phyloP scores from a whole-genome alignment of 1,140 invertebrate species.

The Leptonema lineaticorne region DNA sequence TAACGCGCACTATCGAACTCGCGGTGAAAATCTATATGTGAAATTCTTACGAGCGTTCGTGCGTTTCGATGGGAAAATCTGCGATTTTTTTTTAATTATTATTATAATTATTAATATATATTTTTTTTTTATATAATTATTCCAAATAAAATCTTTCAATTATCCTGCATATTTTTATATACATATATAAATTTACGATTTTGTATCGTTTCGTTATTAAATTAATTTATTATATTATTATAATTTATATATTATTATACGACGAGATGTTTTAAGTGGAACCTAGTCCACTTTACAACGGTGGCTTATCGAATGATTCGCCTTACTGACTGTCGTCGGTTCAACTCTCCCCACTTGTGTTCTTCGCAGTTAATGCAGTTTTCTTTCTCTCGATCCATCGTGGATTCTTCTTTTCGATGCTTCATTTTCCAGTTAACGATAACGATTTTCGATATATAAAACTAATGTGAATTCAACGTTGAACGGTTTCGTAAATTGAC shows the following conservation, averaged over 20 bases:
- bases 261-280: neutral
- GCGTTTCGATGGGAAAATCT: neutral
- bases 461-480: neutral
- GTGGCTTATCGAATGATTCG: neutral
- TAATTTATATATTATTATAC: no score
- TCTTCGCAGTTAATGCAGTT: neutral
- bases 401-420: neutral
- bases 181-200: neutral
- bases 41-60: neutral
- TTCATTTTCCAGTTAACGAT: neutral
- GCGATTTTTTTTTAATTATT: neutral
- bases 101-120: no score
- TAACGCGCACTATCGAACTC: neutral
- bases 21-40: neutral
- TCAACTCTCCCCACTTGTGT: neutral
- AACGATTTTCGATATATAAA: neutral
- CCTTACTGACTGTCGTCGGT: neutral
- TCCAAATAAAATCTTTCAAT: neutral
- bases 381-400: neutral
- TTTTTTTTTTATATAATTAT: neutral
- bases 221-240: no score
- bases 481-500: no score
- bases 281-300: neutral
- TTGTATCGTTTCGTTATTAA: neutral
- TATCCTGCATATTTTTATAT: neutral